Percentiles rank a stretch among this genome's conserved stretches.
These are phyloP conservation scores for Eupithecia tripunctaria DNA, from an alignment of 2,888 invertebrate species.

Conservation along the genomic window DNA sequence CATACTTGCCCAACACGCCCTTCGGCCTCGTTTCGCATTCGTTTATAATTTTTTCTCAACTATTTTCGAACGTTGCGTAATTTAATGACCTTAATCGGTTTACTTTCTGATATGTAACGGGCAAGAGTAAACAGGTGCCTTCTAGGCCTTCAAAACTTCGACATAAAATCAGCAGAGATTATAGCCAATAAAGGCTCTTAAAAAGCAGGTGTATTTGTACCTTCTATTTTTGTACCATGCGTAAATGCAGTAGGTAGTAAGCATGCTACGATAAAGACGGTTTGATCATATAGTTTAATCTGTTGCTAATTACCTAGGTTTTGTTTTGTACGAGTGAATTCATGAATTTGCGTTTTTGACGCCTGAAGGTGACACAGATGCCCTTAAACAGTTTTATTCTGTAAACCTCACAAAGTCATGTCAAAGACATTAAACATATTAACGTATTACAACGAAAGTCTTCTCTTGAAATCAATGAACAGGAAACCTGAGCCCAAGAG, in stretches of 20 bases:
- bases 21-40: constrained; percentile 49
- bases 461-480: neutral
- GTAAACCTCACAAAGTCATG: neutral
- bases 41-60: constrained; percentile 40
- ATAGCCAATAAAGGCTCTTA: neutral
- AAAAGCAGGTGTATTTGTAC: neutral
- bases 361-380: neutral
- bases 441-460: neutral
- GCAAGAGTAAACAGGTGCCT: constrained; percentile 5
- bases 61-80: constrained; percentile 36
- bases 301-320: neutral
- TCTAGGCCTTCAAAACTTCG: neutral
- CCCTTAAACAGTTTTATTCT: too few relatives aligned
- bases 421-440: neutral
- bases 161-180: neutral
- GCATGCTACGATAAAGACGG: neutral
- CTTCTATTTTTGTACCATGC: neutral
- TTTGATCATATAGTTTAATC: neutral
- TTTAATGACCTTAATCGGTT: constrained; percentile 29
- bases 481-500: neutral
- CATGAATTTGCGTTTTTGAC: neutral
- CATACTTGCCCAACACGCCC: constrained; percentile 63
- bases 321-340: too few relatives aligned
- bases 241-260: neutral
- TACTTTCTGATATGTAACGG: constrained; percentile 21